These are phyloP conservation scores for Stramonita haemastoma DNA, from an alignment of 2,888 invertebrate species.

Conservation along the genomic window DNA sequence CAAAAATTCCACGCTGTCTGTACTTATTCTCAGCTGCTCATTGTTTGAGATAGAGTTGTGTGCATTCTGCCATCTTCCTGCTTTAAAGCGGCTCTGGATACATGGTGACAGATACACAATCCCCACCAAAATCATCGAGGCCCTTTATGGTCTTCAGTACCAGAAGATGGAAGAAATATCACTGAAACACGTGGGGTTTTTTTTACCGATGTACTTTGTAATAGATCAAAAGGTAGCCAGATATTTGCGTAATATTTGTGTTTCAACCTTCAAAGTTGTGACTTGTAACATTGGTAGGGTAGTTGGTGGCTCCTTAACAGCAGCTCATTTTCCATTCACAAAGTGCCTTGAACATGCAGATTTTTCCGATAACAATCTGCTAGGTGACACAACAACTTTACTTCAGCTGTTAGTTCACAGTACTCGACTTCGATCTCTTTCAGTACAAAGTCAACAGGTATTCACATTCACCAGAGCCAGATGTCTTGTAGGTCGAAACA, in stretches of 20 bases:
- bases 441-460: not conserved
- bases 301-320: not conserved
- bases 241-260: constrained; percentile 12
- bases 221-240: not conserved
- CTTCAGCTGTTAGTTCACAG: not conserved
- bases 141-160: constrained; percentile 12
- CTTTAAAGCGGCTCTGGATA: not conserved
- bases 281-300: not conserved
- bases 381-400: not conserved
- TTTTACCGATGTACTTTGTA: not conserved
- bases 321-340: not conserved
- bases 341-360: not conserved
- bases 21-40: not conserved
- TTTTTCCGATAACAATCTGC: not conserved
- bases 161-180: not conserved
- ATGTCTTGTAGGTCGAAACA: not conserved
- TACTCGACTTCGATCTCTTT: not conserved
- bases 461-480: not conserved
- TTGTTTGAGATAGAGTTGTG: not conserved
- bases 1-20: constrained; percentile 1
- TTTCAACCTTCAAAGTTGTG: not conserved
- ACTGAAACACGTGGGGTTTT: not conserved
- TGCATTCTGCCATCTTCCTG: not conserved
- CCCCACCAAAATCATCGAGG: not conserved
- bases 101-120: not conserved